Conservation (phyloP, 2,113 vertebrate species). For the Nibea coibor region DNA sequence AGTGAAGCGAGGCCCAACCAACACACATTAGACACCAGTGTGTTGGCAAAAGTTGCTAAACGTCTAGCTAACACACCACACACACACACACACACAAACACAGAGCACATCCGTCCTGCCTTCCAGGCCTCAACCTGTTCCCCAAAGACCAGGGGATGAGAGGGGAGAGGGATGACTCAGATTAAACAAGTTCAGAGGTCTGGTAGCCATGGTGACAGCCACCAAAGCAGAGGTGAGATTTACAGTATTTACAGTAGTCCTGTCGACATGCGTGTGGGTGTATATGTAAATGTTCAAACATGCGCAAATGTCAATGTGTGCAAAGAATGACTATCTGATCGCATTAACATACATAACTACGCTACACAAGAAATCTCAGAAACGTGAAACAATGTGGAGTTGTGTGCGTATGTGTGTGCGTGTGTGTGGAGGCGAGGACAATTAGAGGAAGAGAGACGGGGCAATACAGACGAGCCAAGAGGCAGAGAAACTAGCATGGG, state of each 20-base stretch:
- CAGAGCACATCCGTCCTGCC: not conserved
- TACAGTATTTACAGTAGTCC: not conserved
- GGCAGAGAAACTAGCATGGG: not conserved
- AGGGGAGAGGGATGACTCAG: not conserved
- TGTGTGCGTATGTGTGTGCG: constrained; percentile 17
- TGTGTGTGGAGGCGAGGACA: not conserved
- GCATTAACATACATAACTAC: not conserved
- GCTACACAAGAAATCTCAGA: not conserved
- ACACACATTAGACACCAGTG: constrained; percentile 13
- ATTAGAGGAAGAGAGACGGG: not conserved
- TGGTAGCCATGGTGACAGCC: constrained; percentile 8
- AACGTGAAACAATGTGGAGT: not conserved
- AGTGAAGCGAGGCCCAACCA: not conserved
- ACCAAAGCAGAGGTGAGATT: not conserved
- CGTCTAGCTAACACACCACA: not conserved
- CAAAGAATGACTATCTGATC: constrained; percentile 24
- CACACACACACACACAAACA: not conserved
- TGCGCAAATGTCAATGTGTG: not conserved
- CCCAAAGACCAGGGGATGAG: not conserved
- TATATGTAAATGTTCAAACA: not conserved
- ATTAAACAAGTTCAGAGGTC: constrained; percentile 14
- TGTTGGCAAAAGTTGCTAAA: not conserved
- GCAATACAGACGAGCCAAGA: not conserved
- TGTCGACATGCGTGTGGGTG: not conserved
- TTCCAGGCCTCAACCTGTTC: not conserved